Evolutionary conservation across 2,113 vertebrate genomes (phyloP).

Genomic region (Potamarius usumacintae): DNA sequence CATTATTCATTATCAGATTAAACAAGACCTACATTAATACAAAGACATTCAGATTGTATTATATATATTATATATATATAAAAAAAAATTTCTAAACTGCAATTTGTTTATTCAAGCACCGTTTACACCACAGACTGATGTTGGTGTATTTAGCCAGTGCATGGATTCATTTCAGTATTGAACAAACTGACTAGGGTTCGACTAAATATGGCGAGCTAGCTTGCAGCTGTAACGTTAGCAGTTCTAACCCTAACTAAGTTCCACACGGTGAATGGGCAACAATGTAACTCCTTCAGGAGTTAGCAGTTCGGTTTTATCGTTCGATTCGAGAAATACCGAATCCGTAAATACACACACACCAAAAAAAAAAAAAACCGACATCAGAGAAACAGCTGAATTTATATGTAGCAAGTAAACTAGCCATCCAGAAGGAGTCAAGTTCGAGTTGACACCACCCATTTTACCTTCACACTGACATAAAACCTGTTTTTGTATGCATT

Average conservation of each 20-base stretch:
- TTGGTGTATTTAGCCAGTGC: too few relatives aligned
- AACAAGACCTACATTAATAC: too few relatives aligned
- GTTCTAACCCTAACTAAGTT: not conserved
- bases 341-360: not conserved
- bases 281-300: too few relatives aligned
- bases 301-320: not conserved
- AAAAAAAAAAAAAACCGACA: too few relatives aligned
- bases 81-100: too few relatives aligned
- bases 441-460: conserved; percentile 8
- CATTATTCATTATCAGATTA: not conserved
- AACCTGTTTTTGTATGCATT: not conserved
- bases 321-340: too few relatives aligned
- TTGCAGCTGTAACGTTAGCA: not conserved
- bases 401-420: not conserved
- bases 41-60: not conserved
- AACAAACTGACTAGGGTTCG: not conserved
- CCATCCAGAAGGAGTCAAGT: not conserved
- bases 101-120: not conserved
- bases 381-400: not conserved
- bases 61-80: too few relatives aligned
- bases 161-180: not conserved
- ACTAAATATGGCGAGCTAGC: conserved; percentile 4
- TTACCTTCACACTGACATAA: not conserved
- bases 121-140: not conserved
- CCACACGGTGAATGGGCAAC: not conserved